phyloP scores from a whole-genome alignment of 2,888 invertebrate species.

The Thymelicus acteon region DNA sequence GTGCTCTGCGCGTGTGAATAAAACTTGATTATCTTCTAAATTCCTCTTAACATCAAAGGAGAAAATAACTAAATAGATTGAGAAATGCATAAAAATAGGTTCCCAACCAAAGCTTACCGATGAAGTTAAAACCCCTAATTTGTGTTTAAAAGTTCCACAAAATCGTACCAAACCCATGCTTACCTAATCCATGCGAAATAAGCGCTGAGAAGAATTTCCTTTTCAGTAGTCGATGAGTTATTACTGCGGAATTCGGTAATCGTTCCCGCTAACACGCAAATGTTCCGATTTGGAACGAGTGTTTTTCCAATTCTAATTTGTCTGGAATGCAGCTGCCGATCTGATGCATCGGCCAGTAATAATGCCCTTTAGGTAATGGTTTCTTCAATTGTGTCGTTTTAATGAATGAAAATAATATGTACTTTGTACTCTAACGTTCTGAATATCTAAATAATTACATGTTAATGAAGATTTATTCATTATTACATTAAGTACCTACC shows the following conservation, averaged over 20 bases:
- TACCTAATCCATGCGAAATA: constrained; percentile 25
- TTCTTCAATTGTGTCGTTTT: constrained; percentile 18
- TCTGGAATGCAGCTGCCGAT: constrained; percentile 60
- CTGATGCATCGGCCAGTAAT: constrained; percentile 47
- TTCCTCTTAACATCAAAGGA: too few species aligned
- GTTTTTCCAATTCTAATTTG: constrained; percentile 58
- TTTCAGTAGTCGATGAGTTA: constrained; percentile 35
- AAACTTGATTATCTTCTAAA: too few species aligned
- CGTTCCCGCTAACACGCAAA: constrained; percentile 62
- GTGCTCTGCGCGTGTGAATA: too few species aligned
- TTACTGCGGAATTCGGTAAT: constrained; percentile 67
- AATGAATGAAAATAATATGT: neutral
- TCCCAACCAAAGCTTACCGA: too few species aligned
- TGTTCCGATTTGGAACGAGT: constrained; percentile 53
- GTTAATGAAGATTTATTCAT: too few species aligned
- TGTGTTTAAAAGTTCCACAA: neutral
- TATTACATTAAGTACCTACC: too few species aligned
- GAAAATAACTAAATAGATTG: too few species aligned
- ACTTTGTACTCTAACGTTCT: too few species aligned
- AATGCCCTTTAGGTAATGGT: constrained; percentile 35
- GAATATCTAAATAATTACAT: too few species aligned
- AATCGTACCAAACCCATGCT: neutral
- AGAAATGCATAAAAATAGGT: neutral
- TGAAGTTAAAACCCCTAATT: neutral
- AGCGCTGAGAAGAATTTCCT: constrained; percentile 9